Evolutionary conservation across 2,113 vertebrate genomes (phyloP), one percentile per base, ranked within the genome.

Genomic region (Brachypodius melanocephalos): DNA sequence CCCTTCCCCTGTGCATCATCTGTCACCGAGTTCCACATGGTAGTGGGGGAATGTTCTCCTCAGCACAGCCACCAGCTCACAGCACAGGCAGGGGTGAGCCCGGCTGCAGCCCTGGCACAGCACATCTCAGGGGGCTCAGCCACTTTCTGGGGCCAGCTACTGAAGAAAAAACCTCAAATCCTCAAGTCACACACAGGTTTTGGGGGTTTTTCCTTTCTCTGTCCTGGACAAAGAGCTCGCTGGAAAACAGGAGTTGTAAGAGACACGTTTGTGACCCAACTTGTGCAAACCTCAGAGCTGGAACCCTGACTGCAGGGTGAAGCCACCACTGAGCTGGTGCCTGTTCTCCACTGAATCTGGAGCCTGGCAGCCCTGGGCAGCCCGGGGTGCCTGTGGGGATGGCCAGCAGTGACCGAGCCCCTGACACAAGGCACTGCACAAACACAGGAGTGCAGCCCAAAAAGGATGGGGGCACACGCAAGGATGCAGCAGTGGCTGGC

Each of bases 341-440:
- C 38, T 54, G 38, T 24, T 38, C 18, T 28, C 15, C 40, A 7
- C 14, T 45, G 32, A 15, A 43, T 16, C 5, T 8, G n/a, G 32
- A 40, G 29, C 14, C n/a, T 34, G 54, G 48, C n/a, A 69, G 43
- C 12, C 1, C 28, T 1, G 54, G 34, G 31, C 29, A 20, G 5
- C 26, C 5, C 0, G 0, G 13, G 17, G 11, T 1, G 14, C 38
- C 68, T 1, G 24, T 46, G 12, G 76, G 73, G 55, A 4, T 1
- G 42, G 43, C 8, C 4, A 4, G n/a, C 2, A 5, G 32, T 5
- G 9, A 1, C 21, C 3, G 0, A 51, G 36, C 38, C 55, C 45
- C 0, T 0, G 32, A 7, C 29, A 9, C 25, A 25, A 55, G 26
- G 43, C 25, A 1, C 48, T 6, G 15, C 36, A 12, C 40, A 4